Conservation (phyloP, 2,113 vertebrate genomes). For the Beaufortia kweichowensis region DNA sequence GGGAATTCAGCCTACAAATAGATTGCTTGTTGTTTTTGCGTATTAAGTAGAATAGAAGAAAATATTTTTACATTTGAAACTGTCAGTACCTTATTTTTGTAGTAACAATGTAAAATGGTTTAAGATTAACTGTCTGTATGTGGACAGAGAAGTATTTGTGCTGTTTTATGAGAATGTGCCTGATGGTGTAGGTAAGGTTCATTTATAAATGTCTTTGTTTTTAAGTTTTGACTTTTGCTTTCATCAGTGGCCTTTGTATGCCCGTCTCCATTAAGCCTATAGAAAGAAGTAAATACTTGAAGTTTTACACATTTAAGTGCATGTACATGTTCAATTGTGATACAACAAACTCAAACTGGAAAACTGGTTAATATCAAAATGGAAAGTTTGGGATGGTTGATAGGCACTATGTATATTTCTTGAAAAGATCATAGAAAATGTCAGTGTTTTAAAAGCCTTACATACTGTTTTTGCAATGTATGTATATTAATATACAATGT, state of each 20-base stretch:
- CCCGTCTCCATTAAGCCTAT: not conserved
- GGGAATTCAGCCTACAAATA: too few relatives aligned
- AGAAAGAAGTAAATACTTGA: not conserved
- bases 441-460: slow-evolving; percentile 29
- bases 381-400: not conserved
- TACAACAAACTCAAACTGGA: too few relatives aligned
- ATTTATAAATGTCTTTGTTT: not conserved
- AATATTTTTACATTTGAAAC: slow-evolving; percentile 5
- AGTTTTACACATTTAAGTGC: not conserved
- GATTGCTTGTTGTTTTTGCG: not conserved
- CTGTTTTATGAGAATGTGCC: slow-evolving; percentile 32
- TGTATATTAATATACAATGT: not conserved
- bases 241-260: not conserved
- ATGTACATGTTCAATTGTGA: not conserved
- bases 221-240: not conserved
- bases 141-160: not conserved
- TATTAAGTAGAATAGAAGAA: not conserved
- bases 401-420: not conserved
- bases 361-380: not conserved
- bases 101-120: slow-evolving; percentile 1
- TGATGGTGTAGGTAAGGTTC: not conserved
- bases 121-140: not conserved
- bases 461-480: not conserved
- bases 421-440: not conserved
- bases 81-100: slow-evolving; percentile 28